These are phyloP conservation scores for Puffinus mauretanicus DNA, from an alignment of 2,113 vertebrate species.

Conservation along the genomic window DNA sequence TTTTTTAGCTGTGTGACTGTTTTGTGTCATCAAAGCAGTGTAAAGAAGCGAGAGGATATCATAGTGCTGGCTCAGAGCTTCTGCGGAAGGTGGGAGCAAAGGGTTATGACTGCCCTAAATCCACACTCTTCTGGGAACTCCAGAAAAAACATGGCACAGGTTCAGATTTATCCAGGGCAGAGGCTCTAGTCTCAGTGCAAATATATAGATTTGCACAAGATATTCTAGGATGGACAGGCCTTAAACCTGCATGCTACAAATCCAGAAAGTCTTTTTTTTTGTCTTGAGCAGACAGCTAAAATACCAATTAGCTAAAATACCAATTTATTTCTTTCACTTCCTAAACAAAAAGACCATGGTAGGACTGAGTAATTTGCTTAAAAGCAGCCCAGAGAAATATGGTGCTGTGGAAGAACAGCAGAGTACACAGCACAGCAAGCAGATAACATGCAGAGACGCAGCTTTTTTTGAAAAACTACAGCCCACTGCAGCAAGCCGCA, in stretches of 20 bases:
- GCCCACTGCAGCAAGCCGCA: not conserved
- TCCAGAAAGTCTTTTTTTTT: not conserved
- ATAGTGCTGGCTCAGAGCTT: not conserved
- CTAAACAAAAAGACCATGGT: not conserved
- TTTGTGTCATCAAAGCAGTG: not conserved
- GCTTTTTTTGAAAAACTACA: not conserved
- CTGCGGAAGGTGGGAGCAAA: not conserved
- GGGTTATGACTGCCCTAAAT: not conserved
- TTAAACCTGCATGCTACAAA: not conserved
- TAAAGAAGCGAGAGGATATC: not conserved
- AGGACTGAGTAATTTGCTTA: not conserved
- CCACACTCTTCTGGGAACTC: not conserved
- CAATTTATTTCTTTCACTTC: not conserved
- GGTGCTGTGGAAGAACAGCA: not conserved
- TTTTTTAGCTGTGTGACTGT: not conserved
- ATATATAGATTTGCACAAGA: not conserved
- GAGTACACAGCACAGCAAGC: not conserved
- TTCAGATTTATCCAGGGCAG: not conserved
- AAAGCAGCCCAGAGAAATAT: not conserved
- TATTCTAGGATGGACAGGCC: not conserved
- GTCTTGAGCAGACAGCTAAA: not conserved
- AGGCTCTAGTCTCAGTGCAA: not conserved
- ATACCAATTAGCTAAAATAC: not conserved
- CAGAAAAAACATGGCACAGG: not conserved
- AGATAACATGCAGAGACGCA: not conserved